phyloP scores from a whole-genome alignment of 2,113 vertebrate species.

The Galemys pyrenaicus region DNA sequence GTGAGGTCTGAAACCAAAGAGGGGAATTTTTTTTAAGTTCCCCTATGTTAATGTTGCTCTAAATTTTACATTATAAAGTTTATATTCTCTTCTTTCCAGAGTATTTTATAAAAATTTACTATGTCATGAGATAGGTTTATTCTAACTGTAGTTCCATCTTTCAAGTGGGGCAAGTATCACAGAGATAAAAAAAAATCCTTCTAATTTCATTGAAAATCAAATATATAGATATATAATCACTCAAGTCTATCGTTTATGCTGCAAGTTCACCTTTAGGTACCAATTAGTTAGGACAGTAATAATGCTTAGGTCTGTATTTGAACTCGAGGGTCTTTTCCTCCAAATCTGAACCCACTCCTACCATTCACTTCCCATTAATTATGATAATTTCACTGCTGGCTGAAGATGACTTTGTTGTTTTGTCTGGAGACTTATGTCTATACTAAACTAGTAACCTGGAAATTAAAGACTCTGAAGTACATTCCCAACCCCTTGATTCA shows the following conservation, averaged over 20 bases:
- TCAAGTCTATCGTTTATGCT: not conserved
- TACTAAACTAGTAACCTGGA: slow-evolving; percentile 39
- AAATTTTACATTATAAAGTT: slow-evolving; percentile 21
- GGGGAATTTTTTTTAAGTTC: slow-evolving; percentile 23
- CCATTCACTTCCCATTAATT: slow-evolving; percentile 44
- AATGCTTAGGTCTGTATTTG: not conserved
- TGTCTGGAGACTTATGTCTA: slow-evolving; percentile 56
- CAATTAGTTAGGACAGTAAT: slow-evolving; percentile 34
- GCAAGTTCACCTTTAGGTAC: not conserved
- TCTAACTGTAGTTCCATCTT: slow-evolving; percentile 33
- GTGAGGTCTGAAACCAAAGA: slow-evolving; percentile 31
- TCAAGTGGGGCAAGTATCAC: not conserved
- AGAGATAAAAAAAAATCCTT: slow-evolving; percentile 23
- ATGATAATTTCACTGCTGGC: not conserved
- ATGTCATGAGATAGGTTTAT: not conserved
- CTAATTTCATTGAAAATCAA: not conserved
- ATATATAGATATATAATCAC: not conserved
- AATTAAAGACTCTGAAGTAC: slow-evolving; percentile 66
- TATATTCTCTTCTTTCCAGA: slow-evolving; percentile 12
- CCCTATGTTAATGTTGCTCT: not conserved
- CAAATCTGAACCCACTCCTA: not conserved
- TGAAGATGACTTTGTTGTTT: slow-evolving; percentile 66
- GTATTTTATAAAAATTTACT: slow-evolving; percentile 55
- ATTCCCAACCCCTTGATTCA: slow-evolving; percentile 62
- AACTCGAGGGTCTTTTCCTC: slow-evolving; percentile 44